Percentiles rank a stretch among this genome's conserved stretches.
phyloP scores from a whole-genome alignment of 2,797 vertebrate genomes.

The Rallus crepitans region DNA sequence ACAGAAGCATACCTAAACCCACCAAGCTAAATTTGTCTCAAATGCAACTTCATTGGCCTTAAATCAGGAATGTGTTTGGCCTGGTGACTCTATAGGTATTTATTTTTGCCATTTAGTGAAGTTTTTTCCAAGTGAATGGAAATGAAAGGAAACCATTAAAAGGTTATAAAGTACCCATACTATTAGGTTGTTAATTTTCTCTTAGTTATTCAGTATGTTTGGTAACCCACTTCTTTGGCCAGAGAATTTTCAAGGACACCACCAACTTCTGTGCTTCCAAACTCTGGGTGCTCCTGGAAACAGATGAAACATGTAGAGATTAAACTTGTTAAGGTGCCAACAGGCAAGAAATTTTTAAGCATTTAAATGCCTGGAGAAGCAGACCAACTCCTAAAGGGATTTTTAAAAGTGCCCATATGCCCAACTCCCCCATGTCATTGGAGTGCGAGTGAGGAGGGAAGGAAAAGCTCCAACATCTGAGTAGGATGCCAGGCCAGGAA shows the following conservation, averaged over 20 bases:
- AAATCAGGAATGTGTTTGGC: conserved; percentile 17
- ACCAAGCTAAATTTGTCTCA: not conserved
- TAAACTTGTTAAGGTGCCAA: not conserved
- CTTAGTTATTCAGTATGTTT: not conserved
- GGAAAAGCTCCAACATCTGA: not conserved
- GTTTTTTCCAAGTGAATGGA: conserved; percentile 2
- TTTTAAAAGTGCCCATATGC: not conserved
- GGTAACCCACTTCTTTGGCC: not conserved
- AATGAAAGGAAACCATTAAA: not conserved
- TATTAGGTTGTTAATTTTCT: not conserved
- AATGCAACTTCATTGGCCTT: not conserved
- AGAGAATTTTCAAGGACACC: not conserved
- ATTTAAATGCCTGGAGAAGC: not conserved
- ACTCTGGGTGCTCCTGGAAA: not conserved
- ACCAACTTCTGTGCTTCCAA: not conserved
- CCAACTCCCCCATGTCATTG: not conserved
- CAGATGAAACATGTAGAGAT: not conserved
- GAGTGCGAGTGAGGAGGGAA: not conserved
- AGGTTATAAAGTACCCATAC: not conserved
- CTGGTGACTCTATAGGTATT: not conserved
- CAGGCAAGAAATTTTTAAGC: not conserved
- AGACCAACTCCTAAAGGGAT: not conserved
- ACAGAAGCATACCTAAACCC: not conserved
- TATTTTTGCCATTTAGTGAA: not conserved
- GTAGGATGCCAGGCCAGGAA: not conserved